Evolutionary conservation across 1,140 invertebrate genomes (phyloP), one percentile per base, ranked within the genome.

Genomic region (Anastrepha obliqua): DNA sequence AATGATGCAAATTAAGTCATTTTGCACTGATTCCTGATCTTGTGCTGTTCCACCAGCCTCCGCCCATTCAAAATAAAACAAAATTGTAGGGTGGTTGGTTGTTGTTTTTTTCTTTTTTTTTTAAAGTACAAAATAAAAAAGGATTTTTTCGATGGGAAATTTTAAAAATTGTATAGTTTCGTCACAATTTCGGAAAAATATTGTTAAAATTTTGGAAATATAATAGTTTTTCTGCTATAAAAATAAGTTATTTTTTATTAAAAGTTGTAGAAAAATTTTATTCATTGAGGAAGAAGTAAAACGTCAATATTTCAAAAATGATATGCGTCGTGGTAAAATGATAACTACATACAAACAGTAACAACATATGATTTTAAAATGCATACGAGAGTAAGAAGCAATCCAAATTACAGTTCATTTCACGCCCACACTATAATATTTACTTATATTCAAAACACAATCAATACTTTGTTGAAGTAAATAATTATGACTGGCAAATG

Each of bases 101-200:
- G 29, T 29, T 29, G 29, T 29, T 29, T 29, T 29, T 29, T 29
- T 29, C 29, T 29, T 29, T 29, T 29, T 42, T 51, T 55, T 51
- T 81, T 55, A 81, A 81, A 81, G 74, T 81, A 81, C 74, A 81
- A 81, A 81, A 81, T 81, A 81, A 81, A 81, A 81, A 81, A 81
- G 44, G 7, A 55, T 51, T 58, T 55, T 62, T 81, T 74, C 39
- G 11, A 74, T 74, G 44, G 29, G 44, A 74, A 44, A 44, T 58
- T 20, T 81, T 29, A 20, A 51, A 47, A 11, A 74, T 29, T 15
- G 4, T 51, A 47, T 47, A 9, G 44, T 81, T 70, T 3, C 2
- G 42, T 74, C 15, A 17, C 67, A 74, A 29, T 29, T 29, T 29
- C 29, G 29, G 29, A 29, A 29, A 3, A 81, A 81, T 81, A 20